Conservation (phyloP, 1,140 invertebrate species). For the Drosophila nigromelanica region DNA sequence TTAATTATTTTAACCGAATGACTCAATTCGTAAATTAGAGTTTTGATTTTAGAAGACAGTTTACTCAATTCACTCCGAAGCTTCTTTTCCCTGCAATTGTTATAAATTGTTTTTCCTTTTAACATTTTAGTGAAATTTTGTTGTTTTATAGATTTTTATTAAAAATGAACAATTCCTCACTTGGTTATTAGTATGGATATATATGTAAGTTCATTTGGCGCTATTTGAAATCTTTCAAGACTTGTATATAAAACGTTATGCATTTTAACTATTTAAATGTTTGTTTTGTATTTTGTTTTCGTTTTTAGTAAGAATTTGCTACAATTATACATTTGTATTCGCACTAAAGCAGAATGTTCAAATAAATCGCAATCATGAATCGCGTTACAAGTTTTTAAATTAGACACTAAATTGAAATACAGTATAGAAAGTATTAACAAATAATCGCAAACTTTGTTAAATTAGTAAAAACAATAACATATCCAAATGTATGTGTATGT, state of each 20-base stretch:
- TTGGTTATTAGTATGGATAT: slow-evolving; percentile 44
- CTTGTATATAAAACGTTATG: slow-evolving; percentile 58
- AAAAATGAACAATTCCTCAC: slow-evolving; percentile 67
- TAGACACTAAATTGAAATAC: slow-evolving; percentile 24
- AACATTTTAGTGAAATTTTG: slow-evolving; percentile 20
- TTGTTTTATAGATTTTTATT: slow-evolving; percentile 52
- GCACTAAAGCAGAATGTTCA: slow-evolving; percentile 43
- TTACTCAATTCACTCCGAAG: not conserved
- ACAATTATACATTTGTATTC: slow-evolving; percentile 30
- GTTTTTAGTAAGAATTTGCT: slow-evolving; percentile 25
- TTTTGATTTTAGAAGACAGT: not conserved
- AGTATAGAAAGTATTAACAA: slow-evolving; percentile 53
- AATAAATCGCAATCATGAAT: slow-evolving; percentile 23
- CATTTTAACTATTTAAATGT: slow-evolving; percentile 38
- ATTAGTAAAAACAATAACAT: slow-evolving; percentile 63
- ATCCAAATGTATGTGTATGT: slow-evolving; percentile 30
- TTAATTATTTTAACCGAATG: too few relatives aligned
- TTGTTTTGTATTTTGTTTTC: slow-evolving; percentile 6
- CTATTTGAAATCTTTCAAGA: slow-evolving; percentile 68
- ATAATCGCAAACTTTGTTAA: slow-evolving; percentile 37
- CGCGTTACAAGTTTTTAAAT: slow-evolving; percentile 25
- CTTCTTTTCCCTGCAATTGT: not conserved
- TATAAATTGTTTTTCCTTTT: not conserved
- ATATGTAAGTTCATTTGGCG: slow-evolving; percentile 76
- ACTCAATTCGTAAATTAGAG: not conserved